Percentiles rank a stretch among this genome's conserved stretches.
These are phyloP conservation scores for Mastigias papua DNA, from an alignment of 30 jellyfish, hydroid and myxozoan genomes.

Conservation along the genomic window DNA sequence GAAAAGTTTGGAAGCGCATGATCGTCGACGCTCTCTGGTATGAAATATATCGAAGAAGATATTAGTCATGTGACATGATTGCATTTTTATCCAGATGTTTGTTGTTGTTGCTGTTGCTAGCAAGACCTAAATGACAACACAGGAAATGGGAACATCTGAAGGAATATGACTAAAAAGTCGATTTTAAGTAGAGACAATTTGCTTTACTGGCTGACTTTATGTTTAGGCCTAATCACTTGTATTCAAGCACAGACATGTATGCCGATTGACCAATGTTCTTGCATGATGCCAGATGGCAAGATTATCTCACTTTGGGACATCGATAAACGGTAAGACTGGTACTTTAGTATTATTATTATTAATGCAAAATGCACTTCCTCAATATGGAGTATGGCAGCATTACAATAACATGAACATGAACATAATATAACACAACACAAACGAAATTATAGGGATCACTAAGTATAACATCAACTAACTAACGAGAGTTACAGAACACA, in stretches of 20 bases:
- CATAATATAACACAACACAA: no score
- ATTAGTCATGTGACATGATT: no score
- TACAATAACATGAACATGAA: no score
- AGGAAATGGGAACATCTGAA: background rate
- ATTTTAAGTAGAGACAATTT: background rate
- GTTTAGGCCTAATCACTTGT: background rate
- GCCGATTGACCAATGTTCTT: conserved; percentile 57
- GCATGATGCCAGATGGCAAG: conserved; percentile 39
- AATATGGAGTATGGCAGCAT: no score
- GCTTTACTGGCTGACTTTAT: background rate
- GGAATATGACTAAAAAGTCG: background rate
- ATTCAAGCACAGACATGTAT: conserved; percentile 6
- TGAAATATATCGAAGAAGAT: no score
- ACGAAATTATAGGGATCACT: no score
- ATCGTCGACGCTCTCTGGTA: no score
- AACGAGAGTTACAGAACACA: no score
- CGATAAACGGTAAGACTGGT: conserved; percentile 8
- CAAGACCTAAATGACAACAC: background rate
- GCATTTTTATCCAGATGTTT: background rate
- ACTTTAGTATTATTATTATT: no score
- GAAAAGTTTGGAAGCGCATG: no score
- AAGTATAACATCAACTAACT: no score
- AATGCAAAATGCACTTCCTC: no score
- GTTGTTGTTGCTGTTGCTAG: background rate
- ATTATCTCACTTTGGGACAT: conserved; percentile 51